Conservation (phyloP, 1,140 invertebrate genomes). For the Archivesica marissinica region DNA sequence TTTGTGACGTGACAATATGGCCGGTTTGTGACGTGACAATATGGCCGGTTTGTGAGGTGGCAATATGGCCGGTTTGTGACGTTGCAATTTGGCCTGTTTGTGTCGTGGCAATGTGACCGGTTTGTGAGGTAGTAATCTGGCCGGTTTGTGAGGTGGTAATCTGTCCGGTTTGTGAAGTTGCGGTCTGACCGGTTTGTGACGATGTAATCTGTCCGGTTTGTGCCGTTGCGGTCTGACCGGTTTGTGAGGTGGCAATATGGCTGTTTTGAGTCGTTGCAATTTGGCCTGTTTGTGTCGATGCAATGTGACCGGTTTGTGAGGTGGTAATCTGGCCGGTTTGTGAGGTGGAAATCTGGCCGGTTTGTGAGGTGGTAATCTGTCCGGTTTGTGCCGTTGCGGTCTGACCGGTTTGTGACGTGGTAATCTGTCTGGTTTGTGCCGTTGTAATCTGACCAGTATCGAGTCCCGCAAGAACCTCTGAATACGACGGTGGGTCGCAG, state of each 20-base stretch:
- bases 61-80: background rate
- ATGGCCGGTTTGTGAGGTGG: background rate
- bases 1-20: background rate
- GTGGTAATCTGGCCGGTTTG: no score
- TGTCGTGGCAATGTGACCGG: background rate
- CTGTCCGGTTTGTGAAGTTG: background rate
- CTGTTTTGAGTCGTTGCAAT: background rate
- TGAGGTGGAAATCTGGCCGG: no score
- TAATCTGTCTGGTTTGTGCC: background rate
- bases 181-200: background rate
- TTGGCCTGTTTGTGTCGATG: background rate
- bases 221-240: background rate
- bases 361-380: background rate
- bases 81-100: background rate
- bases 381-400: background rate
- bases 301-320: no score
- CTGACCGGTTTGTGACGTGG: background rate
- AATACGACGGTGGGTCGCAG: constrained; percentile 30
- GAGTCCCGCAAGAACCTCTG: background rate
- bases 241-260: background rate
- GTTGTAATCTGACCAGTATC: background rate
- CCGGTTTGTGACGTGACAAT: background rate
- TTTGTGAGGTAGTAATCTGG: no score
- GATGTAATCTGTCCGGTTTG: background rate
- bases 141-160: no score